Base-by-base conservation (phyloP, 2,797 vertebrate species). In the Corythornis leucogaster region DNA sequence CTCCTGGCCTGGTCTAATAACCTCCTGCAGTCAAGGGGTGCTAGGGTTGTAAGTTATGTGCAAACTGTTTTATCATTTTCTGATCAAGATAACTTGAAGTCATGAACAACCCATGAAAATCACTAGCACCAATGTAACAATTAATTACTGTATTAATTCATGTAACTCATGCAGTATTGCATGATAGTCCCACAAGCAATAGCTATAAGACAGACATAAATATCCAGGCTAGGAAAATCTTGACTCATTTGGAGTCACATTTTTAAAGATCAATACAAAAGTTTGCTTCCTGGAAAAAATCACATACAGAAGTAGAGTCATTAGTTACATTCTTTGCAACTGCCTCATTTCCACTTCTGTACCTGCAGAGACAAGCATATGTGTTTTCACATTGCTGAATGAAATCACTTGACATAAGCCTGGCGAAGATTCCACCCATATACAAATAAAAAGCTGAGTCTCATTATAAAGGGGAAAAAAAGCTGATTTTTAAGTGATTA, bases 361-460 rank as follows among this genome's bases (percentile, higher is more conserved):
- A 94, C 94, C 88, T 96, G 94, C 66, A 28, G 73, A 92, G 90
- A 87, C 96, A 95, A 87, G 93, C 50, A 75, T 10, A 66, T 0
- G 2, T 66, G 31, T 93, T 93, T 94, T 85, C 73, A 80, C 3
- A 7, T 54, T 87, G 86, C 74, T 93, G 93, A 94, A 73, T 80
- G 76, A 94, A 94, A 87, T 69, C 90, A 95, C 90, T 96, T 92
- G 88, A 95, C 92, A 89, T 87, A 91, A 93, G 50, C 55, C 79
- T 96, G 93, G 93, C 93, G 92, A 87, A 87, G 85, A 62, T 54
- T 95, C 90, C 95, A 94, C 85, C 46, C 43, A 46, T 38, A 31
- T 53, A 53, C 6, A 4, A 93, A 92, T 85, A 90, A 90, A 92
- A 93, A 83, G 12, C 69, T 85, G 46, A 11, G 35, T 40, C 58